Conservation (phyloP, 2,797 vertebrate genomes). For the Acestrorhynchus altus region DNA sequence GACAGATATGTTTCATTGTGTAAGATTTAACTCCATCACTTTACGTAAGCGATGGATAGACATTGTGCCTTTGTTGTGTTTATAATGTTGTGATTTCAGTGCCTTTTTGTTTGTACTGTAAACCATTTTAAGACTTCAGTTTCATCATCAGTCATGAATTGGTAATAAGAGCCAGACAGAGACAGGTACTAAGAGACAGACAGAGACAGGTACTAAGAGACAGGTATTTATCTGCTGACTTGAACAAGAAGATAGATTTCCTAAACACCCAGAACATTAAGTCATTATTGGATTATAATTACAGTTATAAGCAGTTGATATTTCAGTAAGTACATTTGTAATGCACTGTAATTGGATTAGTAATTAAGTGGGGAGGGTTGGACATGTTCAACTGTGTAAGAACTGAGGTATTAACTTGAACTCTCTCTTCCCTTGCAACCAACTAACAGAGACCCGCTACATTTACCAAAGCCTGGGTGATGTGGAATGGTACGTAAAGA, state of each 20-base stretch:
- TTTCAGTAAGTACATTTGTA: too few species aligned
- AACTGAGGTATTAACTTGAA: slow-evolving; percentile 95
- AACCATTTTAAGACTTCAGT: slow-evolving; percentile 83
- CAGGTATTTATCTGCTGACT: slow-evolving; percentile 66
- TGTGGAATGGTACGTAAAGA: slow-evolving; percentile 99
- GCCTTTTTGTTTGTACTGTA: slow-evolving; percentile 80
- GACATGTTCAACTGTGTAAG: slow-evolving; percentile 58
- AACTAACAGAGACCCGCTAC: slow-evolving; percentile 99
- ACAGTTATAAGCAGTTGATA: too few species aligned
- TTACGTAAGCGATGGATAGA: slow-evolving; percentile 50
- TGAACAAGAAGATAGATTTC: slow-evolving; percentile 58
- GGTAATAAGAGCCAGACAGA: slow-evolving; percentile 77
- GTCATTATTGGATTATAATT: too few species aligned
- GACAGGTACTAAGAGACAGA: too few species aligned
- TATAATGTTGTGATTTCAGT: slow-evolving; percentile 69
- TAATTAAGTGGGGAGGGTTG: slow-evolving; percentile 27
- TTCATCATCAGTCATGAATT: slow-evolving; percentile 74
- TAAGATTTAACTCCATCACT: slow-evolving; percentile 49
- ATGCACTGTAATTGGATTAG: too few species aligned
- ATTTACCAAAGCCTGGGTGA: slow-evolving; percentile 99
- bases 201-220: too few species aligned
- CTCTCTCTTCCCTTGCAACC: slow-evolving; percentile 99
- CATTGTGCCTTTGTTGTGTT: slow-evolving; percentile 44
- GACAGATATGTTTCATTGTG: slow-evolving; percentile 33
- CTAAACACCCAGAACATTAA: slow-evolving; percentile 34